phyloP scores from a whole-genome alignment of 2,113 vertebrate genomes.

The Rhinogobius similis region DNA sequence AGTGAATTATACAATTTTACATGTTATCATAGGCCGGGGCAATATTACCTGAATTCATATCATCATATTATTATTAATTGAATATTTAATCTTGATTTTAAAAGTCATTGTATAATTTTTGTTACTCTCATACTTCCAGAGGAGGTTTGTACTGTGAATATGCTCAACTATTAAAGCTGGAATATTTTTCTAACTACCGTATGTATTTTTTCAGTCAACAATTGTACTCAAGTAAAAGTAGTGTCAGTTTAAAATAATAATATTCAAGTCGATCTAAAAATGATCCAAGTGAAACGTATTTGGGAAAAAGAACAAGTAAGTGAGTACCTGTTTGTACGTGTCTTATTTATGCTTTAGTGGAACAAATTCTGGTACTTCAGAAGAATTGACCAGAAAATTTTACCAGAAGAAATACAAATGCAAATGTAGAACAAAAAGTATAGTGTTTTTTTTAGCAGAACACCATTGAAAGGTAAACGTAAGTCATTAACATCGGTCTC shows the following conservation, averaged over 20 bases:
- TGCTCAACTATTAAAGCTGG: slow-evolving; percentile 11
- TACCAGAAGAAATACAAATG: too few relatives aligned
- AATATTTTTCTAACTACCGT: slow-evolving; percentile 3
- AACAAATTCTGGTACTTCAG: too few relatives aligned
- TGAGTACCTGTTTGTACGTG: too few relatives aligned
- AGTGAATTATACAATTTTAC: not conserved
- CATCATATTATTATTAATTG: not conserved
- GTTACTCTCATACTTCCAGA: slow-evolving; percentile 7
- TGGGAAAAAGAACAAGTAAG: too few relatives aligned
- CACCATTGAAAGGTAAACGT: too few relatives aligned
- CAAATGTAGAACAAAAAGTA: too few relatives aligned
- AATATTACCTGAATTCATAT: slow-evolving; percentile 11
- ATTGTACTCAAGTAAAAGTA: not conserved
- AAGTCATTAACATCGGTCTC: too few relatives aligned
- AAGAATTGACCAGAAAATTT: too few relatives aligned
- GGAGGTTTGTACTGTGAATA: slow-evolving; percentile 15
- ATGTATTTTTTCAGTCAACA: not conserved
- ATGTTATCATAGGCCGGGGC: slow-evolving; percentile 1
- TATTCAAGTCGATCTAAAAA: too few relatives aligned
- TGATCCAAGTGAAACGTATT: too few relatives aligned
- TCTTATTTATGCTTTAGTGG: too few relatives aligned
- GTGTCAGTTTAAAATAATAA: not conserved
- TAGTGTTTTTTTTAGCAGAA: too few relatives aligned
- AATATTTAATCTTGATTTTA: slow-evolving; percentile 6
- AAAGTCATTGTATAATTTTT: slow-evolving; percentile 4